Evolutionary conservation across 2,113 vertebrate genomes (phyloP).

Genomic region (Crotophaga sulcirostris): DNA sequence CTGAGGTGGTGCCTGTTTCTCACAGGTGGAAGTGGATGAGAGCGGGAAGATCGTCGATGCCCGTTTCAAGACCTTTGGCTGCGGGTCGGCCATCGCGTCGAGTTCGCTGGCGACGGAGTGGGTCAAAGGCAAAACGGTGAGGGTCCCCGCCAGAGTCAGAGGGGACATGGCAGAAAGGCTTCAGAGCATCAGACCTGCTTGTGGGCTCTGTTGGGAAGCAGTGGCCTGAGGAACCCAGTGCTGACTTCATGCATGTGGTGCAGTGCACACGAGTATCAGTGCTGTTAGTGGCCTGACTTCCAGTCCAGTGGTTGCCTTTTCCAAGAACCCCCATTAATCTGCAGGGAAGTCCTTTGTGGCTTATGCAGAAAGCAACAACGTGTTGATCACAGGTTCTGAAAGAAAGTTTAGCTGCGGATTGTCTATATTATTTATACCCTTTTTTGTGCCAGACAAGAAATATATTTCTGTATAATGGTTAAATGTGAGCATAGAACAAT

Average conservation of each 20-base stretch:
- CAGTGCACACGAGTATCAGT: fast-evolving
- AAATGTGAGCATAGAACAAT: neutral
- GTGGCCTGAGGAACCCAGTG: fast-evolving
- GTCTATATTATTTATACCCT: neutral
- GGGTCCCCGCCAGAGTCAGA: fast-evolving
- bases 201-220: fast-evolving
- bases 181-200: fast-evolving
- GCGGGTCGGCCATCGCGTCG: constrained; percentile 92
- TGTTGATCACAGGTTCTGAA: neutral
- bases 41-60: constrained; percentile 89
- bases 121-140: constrained; percentile 98
- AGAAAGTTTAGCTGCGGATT: fast-evolving
- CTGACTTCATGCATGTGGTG: too few species aligned
- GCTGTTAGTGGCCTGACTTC: neutral
- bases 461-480: fast-evolving
- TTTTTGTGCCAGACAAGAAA: neutral
- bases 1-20: neutral
- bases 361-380: neutral
- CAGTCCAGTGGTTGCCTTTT: neutral
- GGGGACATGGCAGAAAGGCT: fast-evolving
- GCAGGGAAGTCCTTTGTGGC: neutral
- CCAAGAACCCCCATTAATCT: fast-evolving
- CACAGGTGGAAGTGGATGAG: constrained; percentile 87
- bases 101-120: constrained; percentile 92
- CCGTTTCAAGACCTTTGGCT: constrained; percentile 94